Base-by-base conservation (phyloP, 1,140 invertebrate species). In the Heliconius melpomene region DNA sequence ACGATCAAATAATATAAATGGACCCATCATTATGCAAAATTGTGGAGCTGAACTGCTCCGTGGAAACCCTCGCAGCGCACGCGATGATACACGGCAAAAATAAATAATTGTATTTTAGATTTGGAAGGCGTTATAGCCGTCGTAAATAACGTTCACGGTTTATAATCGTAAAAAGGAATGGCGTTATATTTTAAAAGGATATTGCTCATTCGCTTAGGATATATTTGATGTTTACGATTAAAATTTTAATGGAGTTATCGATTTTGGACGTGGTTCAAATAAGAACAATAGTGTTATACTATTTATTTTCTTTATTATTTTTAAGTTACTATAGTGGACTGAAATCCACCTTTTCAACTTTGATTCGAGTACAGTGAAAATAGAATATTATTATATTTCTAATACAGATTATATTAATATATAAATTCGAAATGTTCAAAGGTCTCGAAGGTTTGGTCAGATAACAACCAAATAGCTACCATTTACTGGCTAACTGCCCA, bases 11-110 rank as follows among this genome's bases (percentile, higher is more conserved):
- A 86, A 87, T 86, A 87, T 87, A 88, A 87, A 90, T 87, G 86
- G 85, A 86, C 85, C 85, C 87, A 86, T 88, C 87, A 89, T 89
- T 89, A 88, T 89, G 83, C 83, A 82, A 86, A 88, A 87, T 89
- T 87, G 86, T 87, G 79, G 79, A 77, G 82, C 79, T 70, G 79
- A 77, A 79, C 79, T 70, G 83, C 81, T 81, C 79, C 81, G 80
- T 75, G 78, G 78, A 79, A 82, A 84, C 81, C 80, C 85, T 85
- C 74, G 78, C 75, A 72, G 74, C 78, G 80, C 84, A 85, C 84
- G 84, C 82, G 80, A 85, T 79, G 72, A 60, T 79, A 50, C 73
- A 75, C 78, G 54, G 57, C 60, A 66, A 74, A 70, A 54, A 80
- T 78, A 60, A 82, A 79, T 79, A 70, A 78, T 81, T 78, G 72